Evolutionary conservation across 2,888 invertebrate species (phyloP), one percentile per base, ranked within the genome.

Genomic region (Xestia rhomboidea): DNA sequence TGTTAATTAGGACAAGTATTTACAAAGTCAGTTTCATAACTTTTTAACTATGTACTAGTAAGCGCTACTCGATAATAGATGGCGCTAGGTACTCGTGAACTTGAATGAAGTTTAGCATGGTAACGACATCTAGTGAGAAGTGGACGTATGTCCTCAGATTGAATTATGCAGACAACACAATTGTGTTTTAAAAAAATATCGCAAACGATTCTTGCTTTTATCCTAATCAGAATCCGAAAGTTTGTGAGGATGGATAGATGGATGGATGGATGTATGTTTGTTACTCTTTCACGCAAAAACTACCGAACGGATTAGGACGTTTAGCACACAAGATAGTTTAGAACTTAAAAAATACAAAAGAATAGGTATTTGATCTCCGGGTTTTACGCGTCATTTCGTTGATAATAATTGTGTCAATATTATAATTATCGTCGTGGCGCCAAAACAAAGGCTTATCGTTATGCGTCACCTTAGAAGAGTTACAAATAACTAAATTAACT

Each of bases 41-140:
- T 24, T 30, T 49, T 60, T 8, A 21, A n/a, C n/a, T n/a, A n/a
- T n/a, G 46, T 1, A 30, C 7, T 70, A 69, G 68, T 81, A 51
- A 27, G 15, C 3, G 68, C 90, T 88, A 89, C 76, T 90, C 79
- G 68, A 76, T 62, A 30, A 80, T 72, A 90, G 90, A 89, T 89
- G 90, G 88, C 90, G 85, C 7, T 76, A 73, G 0, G 0, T 34
- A 0, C 2, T 2, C 34, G 3, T 41, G 1, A 67, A 41, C 8
- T 44, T 46, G 2, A 38, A n/a, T 1, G 1, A 5, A 64, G 13
- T 73, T 66, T 10, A 18, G n/a, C 57, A n/a, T 27, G 38, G 60
- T 89, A 86, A 87, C 87, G 94, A 86, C 94, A 94, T 94, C 94
- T 94, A 75, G 89, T 81, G 83, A 38, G 62, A 71, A 87, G 84